Evolutionary conservation across 2,113 vertebrate genomes (phyloP), one percentile per base, ranked within the genome.

Genomic region (Balaenoptera acutorostrata): DNA sequence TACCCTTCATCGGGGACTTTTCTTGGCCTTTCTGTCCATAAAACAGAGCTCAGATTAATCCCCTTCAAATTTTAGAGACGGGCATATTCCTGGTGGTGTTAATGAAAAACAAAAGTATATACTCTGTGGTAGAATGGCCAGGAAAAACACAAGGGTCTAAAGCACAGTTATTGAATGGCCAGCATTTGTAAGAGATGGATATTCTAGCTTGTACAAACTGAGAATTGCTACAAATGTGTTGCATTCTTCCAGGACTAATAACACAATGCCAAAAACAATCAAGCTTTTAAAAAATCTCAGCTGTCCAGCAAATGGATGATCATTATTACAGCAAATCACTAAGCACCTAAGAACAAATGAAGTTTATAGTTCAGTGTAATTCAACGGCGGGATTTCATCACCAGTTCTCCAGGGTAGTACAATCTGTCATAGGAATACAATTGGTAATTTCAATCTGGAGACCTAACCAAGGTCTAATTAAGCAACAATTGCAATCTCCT

Each of bases 221-320:
- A 97, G 94, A 97, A 97, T 97, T 80, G 78, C 89, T 94, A 95
- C 91, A 95, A 96, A 96, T 93, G 63, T 72, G 89, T 97, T 96
- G 93, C 63, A 23, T 95, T 95, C 89, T 93, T 98, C 69, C 41
- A 97, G 61, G 18, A 90, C 23, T 90, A 97, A 97, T 97, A 96
- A 97, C 66, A n/a, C 94, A 93, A 98, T 88, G 88, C 95, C 97
- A 98, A 98, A 96, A 95, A 77, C 88, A 97, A 98, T 97, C 88
- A 96, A 20, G 1, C 81, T 97, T 97, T 97, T 77, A 88, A 98
- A 96, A 97, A 97, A 96, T 84, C 93, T 98, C 86, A 98, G 74
- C 88, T 98, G 89, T 90, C 96, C 82, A 93, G 97, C 33, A 98
- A 98, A 98, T 95, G 92, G 91, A 92, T 98, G 97, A 96, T 93